A percentile compares a stretch with the other conserved stretches of the same genome.
Conservation (phyloP, 1,140 invertebrate genomes). For the Drosophila insularis region DNA sequence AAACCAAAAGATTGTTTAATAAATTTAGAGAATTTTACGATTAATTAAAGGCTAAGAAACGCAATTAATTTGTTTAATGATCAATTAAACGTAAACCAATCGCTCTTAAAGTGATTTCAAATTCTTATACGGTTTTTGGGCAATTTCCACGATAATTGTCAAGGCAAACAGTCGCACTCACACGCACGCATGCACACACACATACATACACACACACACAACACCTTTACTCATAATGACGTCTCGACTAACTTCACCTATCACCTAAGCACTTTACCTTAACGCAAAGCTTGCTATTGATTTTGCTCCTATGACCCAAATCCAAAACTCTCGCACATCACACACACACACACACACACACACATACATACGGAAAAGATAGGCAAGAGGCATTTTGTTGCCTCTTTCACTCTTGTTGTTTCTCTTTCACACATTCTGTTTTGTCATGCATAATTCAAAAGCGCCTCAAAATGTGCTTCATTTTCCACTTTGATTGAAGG, state of each 20-base stretch:
- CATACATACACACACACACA: background rate
- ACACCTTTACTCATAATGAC: background rate
- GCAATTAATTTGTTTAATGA: no score
- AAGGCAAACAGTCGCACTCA: slow-evolving; percentile 1
- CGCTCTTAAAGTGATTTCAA: background rate
- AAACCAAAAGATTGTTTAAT: no score
- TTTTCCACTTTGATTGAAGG: slow-evolving; percentile 33
- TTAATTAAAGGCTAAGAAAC: no score
- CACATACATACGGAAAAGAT: background rate
- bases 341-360: slow-evolving; percentile 12
- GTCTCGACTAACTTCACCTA: slow-evolving; percentile 3
- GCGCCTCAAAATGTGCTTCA: slow-evolving; percentile 49
- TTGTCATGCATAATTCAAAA: slow-evolving; percentile 65
- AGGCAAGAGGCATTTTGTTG: background rate
- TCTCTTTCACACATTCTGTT: slow-evolving; percentile 2
- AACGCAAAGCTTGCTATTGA: slow-evolving; percentile 47
- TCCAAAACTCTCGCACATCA: slow-evolving; percentile 16
- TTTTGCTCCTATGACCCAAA: slow-evolving; percentile 69
- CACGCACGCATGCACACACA: slow-evolving; percentile 2
- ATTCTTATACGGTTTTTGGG: slow-evolving; percentile 4
- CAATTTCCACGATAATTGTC: slow-evolving; percentile 2
- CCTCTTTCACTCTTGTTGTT: background rate
- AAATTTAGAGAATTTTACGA: no score
- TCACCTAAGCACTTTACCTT: slow-evolving; percentile 29
- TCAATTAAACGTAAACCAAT: background rate